phyloP scores from a whole-genome alignment of 2,797 vertebrate species.

The Spheniscus humboldti region DNA sequence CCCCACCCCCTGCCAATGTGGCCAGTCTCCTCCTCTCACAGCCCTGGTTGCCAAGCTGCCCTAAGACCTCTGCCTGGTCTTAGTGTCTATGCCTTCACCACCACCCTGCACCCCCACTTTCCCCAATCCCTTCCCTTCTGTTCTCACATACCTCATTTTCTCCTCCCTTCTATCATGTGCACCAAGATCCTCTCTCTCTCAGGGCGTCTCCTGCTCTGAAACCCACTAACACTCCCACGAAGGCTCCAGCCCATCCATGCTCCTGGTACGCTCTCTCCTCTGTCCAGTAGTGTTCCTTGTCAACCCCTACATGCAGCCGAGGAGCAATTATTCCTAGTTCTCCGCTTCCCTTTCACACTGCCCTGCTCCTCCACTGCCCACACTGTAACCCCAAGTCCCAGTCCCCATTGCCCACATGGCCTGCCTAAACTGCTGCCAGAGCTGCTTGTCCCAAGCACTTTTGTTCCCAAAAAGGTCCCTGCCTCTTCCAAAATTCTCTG shows the following conservation, averaged over 20 bases:
- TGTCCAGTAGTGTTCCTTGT: not conserved
- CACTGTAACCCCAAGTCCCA: not conserved
- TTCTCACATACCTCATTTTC: not conserved
- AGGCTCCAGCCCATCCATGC: not conserved
- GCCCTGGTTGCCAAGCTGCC: not conserved
- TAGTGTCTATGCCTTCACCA: not conserved
- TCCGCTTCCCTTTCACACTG: not conserved
- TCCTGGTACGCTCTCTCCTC: not conserved
- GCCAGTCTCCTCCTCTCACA: not conserved
- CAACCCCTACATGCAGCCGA: not conserved
- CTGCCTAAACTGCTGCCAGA: not conserved
- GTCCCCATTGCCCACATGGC: too few relatives aligned
- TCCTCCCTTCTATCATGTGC: not conserved
- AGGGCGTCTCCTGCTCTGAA: not conserved
- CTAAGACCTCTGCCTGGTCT: not conserved
- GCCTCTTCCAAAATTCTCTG: not conserved
- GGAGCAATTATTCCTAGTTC: not conserved
- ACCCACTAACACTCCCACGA: not conserved
- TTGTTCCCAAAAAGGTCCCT: not conserved
- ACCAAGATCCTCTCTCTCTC: not conserved
- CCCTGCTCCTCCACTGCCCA: not conserved
- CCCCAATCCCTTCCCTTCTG: not conserved
- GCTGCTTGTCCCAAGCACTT: not conserved
- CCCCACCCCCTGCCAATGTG: not conserved
- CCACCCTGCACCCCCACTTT: slow-evolving; percentile 12